Evolutionary conservation across 2,888 invertebrate genomes (phyloP).

Genomic region (Eupelmus urozonus): DNA sequence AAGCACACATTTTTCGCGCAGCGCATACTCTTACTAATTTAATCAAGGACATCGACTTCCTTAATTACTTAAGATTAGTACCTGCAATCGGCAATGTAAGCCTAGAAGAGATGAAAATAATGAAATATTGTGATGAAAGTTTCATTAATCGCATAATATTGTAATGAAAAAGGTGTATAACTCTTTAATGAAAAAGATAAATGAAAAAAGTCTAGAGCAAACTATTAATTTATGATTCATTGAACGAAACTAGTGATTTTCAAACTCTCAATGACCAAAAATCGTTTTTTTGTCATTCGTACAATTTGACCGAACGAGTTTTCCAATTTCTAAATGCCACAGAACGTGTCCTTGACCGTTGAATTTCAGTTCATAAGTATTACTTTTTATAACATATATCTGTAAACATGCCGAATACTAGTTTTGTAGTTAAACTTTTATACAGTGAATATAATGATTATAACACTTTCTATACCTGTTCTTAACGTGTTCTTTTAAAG

Average conservation of each 20-base stretch:
- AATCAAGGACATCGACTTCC: conserved; percentile 42
- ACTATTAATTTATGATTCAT: conserved; percentile 60
- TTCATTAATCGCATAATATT: conserved; percentile 57
- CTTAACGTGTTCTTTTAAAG: not conserved
- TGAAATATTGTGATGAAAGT: conserved; percentile 58
- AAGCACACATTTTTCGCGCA: conserved; percentile 9
- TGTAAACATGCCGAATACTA: too few relatives aligned
- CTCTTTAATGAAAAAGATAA: too few relatives aligned
- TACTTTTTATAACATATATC: too few relatives aligned
- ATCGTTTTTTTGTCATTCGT: conserved; percentile 4
- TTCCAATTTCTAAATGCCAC: conserved; percentile 27
- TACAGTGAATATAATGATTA: conserved; percentile 13
- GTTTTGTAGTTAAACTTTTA: too few relatives aligned
- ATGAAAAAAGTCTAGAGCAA: conserved; percentile 63
- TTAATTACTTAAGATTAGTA: conserved; percentile 64
- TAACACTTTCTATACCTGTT: not conserved
- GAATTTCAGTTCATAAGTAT: too few relatives aligned
- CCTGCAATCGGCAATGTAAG: conserved; percentile 65
- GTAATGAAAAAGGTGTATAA: conserved; percentile 40
- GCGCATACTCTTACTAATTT: conserved; percentile 7
- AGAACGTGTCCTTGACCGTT: too few relatives aligned
- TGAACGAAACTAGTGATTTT: conserved; percentile 60
- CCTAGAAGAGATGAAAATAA: conserved; percentile 48
- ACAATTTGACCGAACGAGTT: conserved; percentile 22
- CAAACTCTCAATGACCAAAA: conserved; percentile 28